These are phyloP conservation scores for Acinonyx jubatus DNA, from an alignment of 2,113 vertebrate species.

Conservation along the genomic window DNA sequence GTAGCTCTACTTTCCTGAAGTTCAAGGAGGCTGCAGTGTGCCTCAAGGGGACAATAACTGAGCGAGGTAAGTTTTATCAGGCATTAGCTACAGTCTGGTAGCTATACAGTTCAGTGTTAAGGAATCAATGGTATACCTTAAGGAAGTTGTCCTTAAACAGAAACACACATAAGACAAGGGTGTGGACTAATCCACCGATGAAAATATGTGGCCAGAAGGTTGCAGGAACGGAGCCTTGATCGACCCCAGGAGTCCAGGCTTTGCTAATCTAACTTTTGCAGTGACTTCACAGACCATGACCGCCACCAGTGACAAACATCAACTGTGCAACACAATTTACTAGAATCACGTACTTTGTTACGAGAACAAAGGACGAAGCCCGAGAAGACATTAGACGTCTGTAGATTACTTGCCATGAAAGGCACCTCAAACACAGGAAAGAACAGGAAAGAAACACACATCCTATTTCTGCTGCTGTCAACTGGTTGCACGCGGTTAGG, in stretches of 20 bases:
- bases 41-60: neutral
- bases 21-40: neutral
- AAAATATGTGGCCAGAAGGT: neutral
- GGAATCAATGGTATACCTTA: neutral
- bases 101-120: neutral
- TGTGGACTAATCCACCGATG: fast-evolving
- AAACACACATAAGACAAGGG: neutral
- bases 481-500: too few species aligned
- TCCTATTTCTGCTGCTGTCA: neutral
- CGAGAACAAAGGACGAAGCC: neutral
- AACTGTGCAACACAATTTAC: too few species aligned
- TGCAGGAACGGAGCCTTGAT: too few species aligned
- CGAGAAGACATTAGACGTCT: neutral
- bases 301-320: fast-evolving
- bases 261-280: neutral
- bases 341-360: neutral
- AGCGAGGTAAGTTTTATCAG: neutral
- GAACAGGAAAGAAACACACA: too few species aligned
- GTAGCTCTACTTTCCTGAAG: too few species aligned
- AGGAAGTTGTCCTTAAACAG: neutral
- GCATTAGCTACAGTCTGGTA: neutral
- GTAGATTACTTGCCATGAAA: neutral
- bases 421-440: neutral
- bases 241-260: too few species aligned
- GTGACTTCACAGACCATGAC: too few species aligned